Conservation (phyloP, 2,113 vertebrate genomes). For the Cebus imitator region DNA sequence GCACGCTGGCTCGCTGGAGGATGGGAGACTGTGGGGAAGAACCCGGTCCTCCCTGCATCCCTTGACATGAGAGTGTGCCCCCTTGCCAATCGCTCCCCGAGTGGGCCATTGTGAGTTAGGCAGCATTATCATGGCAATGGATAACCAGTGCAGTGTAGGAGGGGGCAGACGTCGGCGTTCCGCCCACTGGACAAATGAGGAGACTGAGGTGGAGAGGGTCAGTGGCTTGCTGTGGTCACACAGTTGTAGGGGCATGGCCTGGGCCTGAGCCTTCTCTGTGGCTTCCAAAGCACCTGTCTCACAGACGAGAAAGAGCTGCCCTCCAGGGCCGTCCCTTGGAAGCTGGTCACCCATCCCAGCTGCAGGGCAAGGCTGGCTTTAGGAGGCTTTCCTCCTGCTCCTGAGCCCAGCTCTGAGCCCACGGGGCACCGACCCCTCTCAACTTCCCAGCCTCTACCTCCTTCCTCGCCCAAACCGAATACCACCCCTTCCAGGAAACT, state of each 20-base stretch:
- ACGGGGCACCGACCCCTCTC: accelerated
- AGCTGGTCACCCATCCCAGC: accelerated
- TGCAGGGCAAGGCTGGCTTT: accelerated
- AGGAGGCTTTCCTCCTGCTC: accelerated
- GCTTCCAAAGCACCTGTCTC: not conserved
- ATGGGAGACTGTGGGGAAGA: not conserved
- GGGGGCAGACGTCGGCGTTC: accelerated
- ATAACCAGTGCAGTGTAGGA: accelerated
- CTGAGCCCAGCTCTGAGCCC: not conserved
- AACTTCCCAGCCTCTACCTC: not conserved
- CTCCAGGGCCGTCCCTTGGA: not conserved
- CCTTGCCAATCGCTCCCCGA: no score
- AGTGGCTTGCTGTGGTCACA: accelerated
- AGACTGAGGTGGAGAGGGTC: accelerated
- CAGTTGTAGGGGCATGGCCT: not conserved
- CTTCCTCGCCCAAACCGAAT: not conserved
- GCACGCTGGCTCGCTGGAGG: no score
- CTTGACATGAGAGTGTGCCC: no score
- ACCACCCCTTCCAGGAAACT: not conserved
- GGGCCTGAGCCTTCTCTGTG: not conserved
- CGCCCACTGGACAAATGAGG: not conserved
- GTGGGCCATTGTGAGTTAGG: accelerated
- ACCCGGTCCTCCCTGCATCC: no score
- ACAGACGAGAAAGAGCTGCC: no score
- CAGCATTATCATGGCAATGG: accelerated